These are phyloP conservation scores for Yoshiicerus persimilis DNA, from an alignment of 1,140 invertebrate species.

Conservation along the genomic window DNA sequence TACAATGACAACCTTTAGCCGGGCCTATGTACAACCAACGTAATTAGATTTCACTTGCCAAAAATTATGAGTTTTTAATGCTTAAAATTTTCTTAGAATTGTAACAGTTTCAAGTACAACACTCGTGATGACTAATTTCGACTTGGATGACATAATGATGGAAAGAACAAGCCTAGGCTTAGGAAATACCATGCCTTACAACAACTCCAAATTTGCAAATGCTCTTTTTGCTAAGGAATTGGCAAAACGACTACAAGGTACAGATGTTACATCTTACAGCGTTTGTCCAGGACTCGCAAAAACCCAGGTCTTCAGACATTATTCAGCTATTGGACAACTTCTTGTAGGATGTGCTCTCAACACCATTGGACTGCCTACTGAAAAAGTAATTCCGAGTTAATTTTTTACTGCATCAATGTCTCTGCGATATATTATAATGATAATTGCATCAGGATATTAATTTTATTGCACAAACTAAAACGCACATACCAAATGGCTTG, in stretches of 20 bases:
- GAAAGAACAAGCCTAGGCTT: slow-evolving; percentile 42
- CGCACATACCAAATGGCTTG: too few species aligned
- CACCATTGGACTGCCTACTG: neutral
- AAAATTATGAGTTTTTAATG: too few species aligned
- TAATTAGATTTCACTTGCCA: too few species aligned
- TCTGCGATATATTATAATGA: too few species aligned
- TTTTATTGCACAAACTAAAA: too few species aligned
- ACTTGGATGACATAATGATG: slow-evolving; percentile 55
- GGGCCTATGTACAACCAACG: too few species aligned
- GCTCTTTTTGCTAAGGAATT: slow-evolving; percentile 53
- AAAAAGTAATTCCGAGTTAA: neutral
- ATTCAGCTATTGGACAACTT: slow-evolving; percentile 48
- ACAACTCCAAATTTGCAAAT: slow-evolving; percentile 55
- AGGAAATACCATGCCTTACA: slow-evolving; percentile 55
- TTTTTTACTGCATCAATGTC: too few species aligned
- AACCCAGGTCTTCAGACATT: slow-evolving; percentile 57
- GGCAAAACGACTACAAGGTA: slow-evolving; percentile 51
- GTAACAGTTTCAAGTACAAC: slow-evolving; percentile 50
- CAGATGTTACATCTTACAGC: slow-evolving; percentile 56
- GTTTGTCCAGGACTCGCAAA: slow-evolving; percentile 60
- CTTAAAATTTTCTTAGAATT: slow-evolving; percentile 38
- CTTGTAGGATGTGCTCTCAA: neutral
- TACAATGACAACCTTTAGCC: too few species aligned
- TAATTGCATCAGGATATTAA: too few species aligned
- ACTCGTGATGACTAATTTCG: slow-evolving; percentile 55